Evolutionary conservation across 2,113 vertebrate genomes (phyloP), one percentile per base, ranked within the genome.

Genomic region (Potamarius usumacintae): DNA sequence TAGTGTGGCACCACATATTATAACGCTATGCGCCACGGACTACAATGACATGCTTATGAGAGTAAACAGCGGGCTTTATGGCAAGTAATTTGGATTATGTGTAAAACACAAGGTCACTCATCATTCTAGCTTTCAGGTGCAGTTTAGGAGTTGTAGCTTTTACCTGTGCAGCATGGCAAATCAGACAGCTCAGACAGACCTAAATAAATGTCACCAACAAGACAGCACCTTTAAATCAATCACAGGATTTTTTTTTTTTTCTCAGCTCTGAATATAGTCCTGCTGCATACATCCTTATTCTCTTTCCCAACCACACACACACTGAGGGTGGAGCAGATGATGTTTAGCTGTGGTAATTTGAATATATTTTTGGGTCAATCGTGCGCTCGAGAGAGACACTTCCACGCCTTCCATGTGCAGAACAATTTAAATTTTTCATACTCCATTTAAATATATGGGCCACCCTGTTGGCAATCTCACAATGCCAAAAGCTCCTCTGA

Each of bases 361-460:
- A 94, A 95, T 95, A 94, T 95, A 95, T 94, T 93, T 95, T 95
- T 94, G 94, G 94, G 93, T 95, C 94, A 94, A 92, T 89, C 93
- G 92, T 88, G 90, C 11, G 82, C 92, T 94, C 91, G 87, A 92
- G 89, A 93, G 93, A 93, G 92, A 95, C 90, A 89, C 91, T 92
- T 94, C 92, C 92, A 93, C 90, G 92, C 92, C 92, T 92, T 93
- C 92, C 93, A 92, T 94, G 93, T 91, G 89, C 94, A 22, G 92
- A 95, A 94, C 93, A 93, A 95, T 95, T 94, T 93, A 91, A 94
- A 95, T 94, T 93, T 94, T 94, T 95, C 94, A 95, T 95, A 95
- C 94, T 94, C 93, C 92, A 93, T 95, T 94, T 94, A 92, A 94
- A 93, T 94, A 95, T 94, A 95, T 93, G 93, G 94, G 89, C 93